Evolutionary conservation across 2,797 vertebrate genomes (phyloP), one percentile per base, ranked within the genome.

Genomic region (Diplodus puntazzo): DNA sequence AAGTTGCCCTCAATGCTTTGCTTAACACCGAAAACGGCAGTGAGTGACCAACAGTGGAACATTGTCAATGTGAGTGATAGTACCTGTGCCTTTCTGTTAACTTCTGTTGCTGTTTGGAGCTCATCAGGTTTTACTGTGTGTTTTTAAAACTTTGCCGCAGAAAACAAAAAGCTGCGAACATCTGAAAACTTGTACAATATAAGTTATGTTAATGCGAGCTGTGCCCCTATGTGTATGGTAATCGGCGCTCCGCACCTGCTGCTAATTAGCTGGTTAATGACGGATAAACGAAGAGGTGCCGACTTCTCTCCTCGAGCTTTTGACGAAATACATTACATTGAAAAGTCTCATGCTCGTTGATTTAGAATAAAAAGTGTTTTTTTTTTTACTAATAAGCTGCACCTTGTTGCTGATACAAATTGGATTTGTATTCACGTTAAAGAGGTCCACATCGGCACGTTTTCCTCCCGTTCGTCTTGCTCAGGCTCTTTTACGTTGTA

Each of bases 351-450:
- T 11, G 14, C 3, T 48, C 20, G 17, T 49, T 49, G 10, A 10
- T 57, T 30, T 18, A 54, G 21, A 39, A 45, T 53, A n/a, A 20
- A n/a, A n/a, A n/a, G n/a, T n/a, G n/a, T n/a, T n/a, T n/a, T 25
- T 30, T 30, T 30, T 30, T 67, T 23, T 59, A 3, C 8, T 45
- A 2, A 9, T 1, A 45, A 10, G 2, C 23, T 48, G 3, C 16
- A 21, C n/a, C 18, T 67, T 16, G 11, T 49, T 64, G 21, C 27
- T 52, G 63, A 59, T 58, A 52, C 53, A 66, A 54, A 65, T 54
- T 25, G 8, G 3, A n/a, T 18, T 59, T 59, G 20, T 58, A 34
- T 60, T 70, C 2, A 17, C 16, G 69, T 39, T 39, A 8, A 34
- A 69, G 30, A 27, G 12, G 16, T 53, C 53, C 39, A 3, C 43